Evolutionary conservation across 2,113 vertebrate species (phyloP), one percentile per base, ranked within the genome.

Genomic region (Malurus cyaneus): DNA sequence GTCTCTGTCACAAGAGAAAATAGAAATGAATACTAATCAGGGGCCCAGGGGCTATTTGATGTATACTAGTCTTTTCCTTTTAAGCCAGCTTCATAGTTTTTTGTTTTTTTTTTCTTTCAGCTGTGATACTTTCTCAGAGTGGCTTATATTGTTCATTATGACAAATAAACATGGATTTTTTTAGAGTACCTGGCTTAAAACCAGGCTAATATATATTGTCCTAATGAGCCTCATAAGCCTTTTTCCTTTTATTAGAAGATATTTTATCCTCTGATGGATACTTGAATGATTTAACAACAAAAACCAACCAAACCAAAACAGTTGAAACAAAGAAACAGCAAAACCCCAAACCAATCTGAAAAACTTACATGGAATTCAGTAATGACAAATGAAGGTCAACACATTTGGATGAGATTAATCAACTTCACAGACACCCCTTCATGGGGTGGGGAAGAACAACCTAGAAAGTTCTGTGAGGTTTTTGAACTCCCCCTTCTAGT

Each of bases 11-110:
- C 67, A 76, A 61, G 52, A 96, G 87, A 87, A 97, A 96, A 54
- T 86, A 62, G 36, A 94, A 96, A 94, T 92, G 69, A 97, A 97
- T 97, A 70, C 49, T 95, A 93, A 97, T 96, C 93, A 93, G 69
- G 69, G 62, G 41, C 53, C 62, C 36, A 94, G 96, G 93, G 70
- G 97, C 92, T 94, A 60, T 74, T 64, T 93, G 54, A 94, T 87
- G 39, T 87, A 46, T 85, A n/a, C 4, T 74, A 60, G 67, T 88
- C 29, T 72, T 86, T 67, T 52, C 34, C 41, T 76, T 82, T 88
- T 88, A 70, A 88, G 66, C n/a, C 12, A 59, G 29, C 20, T 82
- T 92, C 26, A 59, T 61, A 36, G 0, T 1, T 79, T 67, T 36
- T 80, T 79, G 81, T 53, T 26, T 73, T 59, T 49, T 36, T 80